phyloP scores from a whole-genome alignment of 2,797 vertebrate genomes.

The Xenops minutus region DNA sequence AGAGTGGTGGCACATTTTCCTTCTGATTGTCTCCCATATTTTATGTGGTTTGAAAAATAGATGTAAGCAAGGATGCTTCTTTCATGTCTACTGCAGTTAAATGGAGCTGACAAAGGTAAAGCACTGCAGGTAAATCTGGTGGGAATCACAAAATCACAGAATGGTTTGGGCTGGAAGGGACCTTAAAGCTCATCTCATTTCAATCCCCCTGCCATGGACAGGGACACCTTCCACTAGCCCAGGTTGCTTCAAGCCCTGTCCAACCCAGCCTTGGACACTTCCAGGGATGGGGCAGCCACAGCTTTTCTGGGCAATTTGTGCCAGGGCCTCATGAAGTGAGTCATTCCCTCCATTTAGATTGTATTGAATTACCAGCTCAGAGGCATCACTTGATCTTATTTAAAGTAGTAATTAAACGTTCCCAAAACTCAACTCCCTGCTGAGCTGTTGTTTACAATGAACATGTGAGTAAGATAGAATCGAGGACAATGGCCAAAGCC shows the following conservation, averaged over 20 bases:
- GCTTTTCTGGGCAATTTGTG: not conserved
- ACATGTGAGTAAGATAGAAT: not conserved
- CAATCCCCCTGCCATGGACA: not conserved
- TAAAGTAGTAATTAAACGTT: not conserved
- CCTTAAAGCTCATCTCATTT: not conserved
- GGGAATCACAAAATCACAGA: not conserved
- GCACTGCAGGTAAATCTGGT: not conserved
- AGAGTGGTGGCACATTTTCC: not conserved
- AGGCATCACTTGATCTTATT: not conserved
- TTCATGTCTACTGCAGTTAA: not conserved
- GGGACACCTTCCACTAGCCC: not conserved
- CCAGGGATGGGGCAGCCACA: not conserved
- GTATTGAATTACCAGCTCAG: not conserved
- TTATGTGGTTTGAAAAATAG: not conserved
- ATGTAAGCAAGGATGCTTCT: not conserved
- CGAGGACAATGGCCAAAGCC: not conserved
- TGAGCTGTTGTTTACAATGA: not conserved
- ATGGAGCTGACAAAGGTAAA: not conserved
- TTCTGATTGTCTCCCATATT: not conserved
- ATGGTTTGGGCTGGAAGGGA: not conserved
- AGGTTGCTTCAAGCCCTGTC: fast-evolving
- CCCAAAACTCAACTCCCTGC: not conserved
- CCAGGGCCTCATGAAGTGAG: not conserved
- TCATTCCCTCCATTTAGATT: not conserved
- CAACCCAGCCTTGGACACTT: fast-evolving